Base-by-base conservation (phyloP, 2,113 vertebrate species). In the Cebus imitator region DNA sequence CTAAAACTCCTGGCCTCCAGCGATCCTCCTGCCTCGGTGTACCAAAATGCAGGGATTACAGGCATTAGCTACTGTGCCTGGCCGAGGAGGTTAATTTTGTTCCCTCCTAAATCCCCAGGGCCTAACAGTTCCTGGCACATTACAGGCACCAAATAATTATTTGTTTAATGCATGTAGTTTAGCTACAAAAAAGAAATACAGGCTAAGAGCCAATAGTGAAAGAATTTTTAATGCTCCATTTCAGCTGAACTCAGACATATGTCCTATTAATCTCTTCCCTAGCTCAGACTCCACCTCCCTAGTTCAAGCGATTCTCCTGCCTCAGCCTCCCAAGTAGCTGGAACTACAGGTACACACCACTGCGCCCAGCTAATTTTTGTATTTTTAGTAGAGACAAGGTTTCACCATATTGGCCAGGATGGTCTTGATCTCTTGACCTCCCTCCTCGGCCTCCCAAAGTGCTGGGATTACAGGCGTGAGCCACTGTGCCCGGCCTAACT, bases 111-210 rank as follows among this genome's bases (percentile, higher is more conserved):
- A 81, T 92, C 81, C 81, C 81, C 55, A 91, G 89, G 89, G 94
- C 66, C 95, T 27, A 68, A 52, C 25, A 48, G 93, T 94, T 97
- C 73, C 87, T 89, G 90, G 95, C 37, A 93, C 20, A 48, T 83
- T 40, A 87, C 18, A 87, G 48, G 66, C 64, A 91, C 72, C 45
- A 61, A 79, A 76, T 52, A 81, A 88, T 85, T 85, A 64, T 87
- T 93, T 96, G 87, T 50, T 48, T n/a, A 92, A 52, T 48, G 8
- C n/a, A 61, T 78, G 40, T 66, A 55, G 87, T 87, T 95, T 92
- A 73, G 40, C 64, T 80, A 55, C 27, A 81, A 97, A 96, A 81
- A 75, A 97, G 55, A 90, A 72, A 84, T 35, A 55, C 0, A 90
- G 18, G 32, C 35, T 79, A 61, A 79, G 52, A 80, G 21, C 48